Conservation (phyloP, 2,113 vertebrate species). For the Brevimyrus niger region DNA sequence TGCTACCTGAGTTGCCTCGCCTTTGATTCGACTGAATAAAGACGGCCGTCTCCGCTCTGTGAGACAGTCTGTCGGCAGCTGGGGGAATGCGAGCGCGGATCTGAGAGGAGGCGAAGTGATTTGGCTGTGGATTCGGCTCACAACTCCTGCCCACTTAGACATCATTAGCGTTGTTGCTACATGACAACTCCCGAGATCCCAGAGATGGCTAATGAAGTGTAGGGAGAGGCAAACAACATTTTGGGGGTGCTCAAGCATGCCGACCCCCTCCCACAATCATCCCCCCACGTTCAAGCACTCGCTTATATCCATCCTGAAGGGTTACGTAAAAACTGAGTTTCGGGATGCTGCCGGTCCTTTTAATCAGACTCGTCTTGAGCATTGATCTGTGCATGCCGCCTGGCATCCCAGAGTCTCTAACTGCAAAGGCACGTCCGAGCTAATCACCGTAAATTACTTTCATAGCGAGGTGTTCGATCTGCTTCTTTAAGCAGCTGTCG, state of each 20-base stretch:
- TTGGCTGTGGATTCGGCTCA: conserved; percentile 10
- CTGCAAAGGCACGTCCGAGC: conserved; percentile 26
- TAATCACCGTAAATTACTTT: conserved; percentile 53
- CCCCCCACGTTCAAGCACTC: neutral
- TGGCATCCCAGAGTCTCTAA: conserved; percentile 35
- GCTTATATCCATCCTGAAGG: neutral
- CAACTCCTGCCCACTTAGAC: conserved; percentile 14
- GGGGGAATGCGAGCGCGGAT: neutral
- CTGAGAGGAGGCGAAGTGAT: neutral
- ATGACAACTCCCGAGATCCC: conserved; percentile 5
- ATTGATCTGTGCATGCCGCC: conserved; percentile 38
- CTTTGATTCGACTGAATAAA: neutral
- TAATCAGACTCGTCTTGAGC: conserved; percentile 35
- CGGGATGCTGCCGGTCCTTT: conserved; percentile 15
- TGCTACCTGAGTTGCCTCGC: neutral
- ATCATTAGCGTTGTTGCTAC: neutral
- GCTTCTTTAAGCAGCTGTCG: conserved; percentile 46
- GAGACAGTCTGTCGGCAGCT: neutral
- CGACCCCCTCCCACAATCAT: neutral
- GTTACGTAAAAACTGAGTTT: neutral
- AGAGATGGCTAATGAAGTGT: conserved; percentile 23
- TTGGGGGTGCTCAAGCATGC: neutral
- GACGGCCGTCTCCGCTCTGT: neutral
- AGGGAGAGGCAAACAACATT: conserved; percentile 18
- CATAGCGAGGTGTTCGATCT: conserved; percentile 39